Conservation (phyloP, 2,888 invertebrate genomes). For the Lagria hirta region DNA sequence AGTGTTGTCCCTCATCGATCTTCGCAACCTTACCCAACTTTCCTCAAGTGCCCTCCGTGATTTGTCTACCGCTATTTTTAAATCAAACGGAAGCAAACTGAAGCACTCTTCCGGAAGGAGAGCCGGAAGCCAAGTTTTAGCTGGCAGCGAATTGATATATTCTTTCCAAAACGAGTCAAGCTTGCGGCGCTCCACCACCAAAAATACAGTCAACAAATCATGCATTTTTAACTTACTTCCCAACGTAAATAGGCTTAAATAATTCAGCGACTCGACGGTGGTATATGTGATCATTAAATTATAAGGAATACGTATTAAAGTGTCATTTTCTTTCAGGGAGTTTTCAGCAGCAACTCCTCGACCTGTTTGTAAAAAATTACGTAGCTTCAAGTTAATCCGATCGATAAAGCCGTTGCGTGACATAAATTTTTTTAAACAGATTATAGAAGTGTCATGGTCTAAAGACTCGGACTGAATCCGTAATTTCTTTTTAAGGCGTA, state of each 20-base stretch:
- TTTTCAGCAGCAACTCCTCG: conserved; percentile 71
- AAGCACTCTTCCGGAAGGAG: conserved; percentile 63
- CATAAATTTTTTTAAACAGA: conserved; percentile 23
- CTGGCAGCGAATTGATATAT: conserved; percentile 72
- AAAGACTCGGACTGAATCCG: neutral
- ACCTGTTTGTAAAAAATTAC: conserved; percentile 67
- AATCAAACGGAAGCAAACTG: conserved; percentile 59
- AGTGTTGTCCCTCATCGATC: conserved; percentile 50
- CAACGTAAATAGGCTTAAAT: conserved; percentile 18
- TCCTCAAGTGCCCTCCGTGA: conserved; percentile 35
- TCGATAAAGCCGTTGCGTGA: conserved; percentile 12
- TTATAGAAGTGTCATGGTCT: conserved; percentile 10
- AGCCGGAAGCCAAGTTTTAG: conserved; percentile 66
- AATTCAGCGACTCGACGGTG: conserved; percentile 26
- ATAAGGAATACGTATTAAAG: conserved; percentile 63
- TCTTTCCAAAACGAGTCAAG: conserved; percentile 61
- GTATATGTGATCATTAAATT: conserved; percentile 58
- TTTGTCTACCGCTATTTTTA: conserved; percentile 58
- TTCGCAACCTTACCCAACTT: conserved; percentile 51
- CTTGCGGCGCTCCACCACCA: conserved; percentile 68
- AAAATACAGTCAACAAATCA: conserved; percentile 71
- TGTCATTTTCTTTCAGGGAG: conserved; percentile 59
- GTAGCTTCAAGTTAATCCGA: conserved; percentile 57
- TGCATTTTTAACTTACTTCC: conserved; percentile 62
- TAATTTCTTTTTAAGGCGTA: conserved; percentile 6